phyloP scores from a whole-genome alignment of 2,888 invertebrate genomes.

The Erebia aethiops region DNA sequence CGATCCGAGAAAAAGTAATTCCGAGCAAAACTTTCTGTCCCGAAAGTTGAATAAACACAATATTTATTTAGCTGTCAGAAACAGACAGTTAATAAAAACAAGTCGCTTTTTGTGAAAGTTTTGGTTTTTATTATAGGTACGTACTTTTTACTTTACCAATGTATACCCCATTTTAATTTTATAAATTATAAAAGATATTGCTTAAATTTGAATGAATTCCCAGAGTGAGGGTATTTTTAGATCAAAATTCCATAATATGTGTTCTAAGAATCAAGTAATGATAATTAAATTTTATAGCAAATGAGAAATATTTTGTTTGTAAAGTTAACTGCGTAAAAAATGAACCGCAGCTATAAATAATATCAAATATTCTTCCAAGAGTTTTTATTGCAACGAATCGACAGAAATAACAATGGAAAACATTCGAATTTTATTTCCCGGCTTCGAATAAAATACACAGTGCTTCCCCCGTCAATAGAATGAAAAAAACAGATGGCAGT shows the following conservation, averaged over 20 bases:
- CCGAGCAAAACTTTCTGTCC: background rate
- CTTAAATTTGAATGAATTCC: too few species aligned
- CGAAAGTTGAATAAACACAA: constrained; percentile 19
- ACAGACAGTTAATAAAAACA: background rate
- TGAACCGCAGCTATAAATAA: background rate
- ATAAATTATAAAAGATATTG: too few species aligned
- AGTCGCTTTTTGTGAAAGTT: background rate
- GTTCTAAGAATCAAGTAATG: background rate
- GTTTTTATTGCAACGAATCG: background rate
- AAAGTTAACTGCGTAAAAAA: background rate
- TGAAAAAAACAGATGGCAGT: constrained; percentile 61
- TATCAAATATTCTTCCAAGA: background rate
- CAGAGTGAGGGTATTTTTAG: too few species aligned
- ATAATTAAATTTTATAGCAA: too few species aligned
- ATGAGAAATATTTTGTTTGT: background rate
- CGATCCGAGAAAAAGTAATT: constrained; percentile 9
- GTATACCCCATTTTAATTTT: background rate
- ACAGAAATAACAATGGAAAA: constrained; percentile 1
- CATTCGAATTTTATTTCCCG: constrained; percentile 14
- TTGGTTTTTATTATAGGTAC: background rate
- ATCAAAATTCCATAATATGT: background rate
- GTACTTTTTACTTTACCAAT: background rate
- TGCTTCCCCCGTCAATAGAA: constrained; percentile 60
- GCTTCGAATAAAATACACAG: constrained; percentile 42
- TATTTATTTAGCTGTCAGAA: constrained; percentile 21